phyloP scores from a whole-genome alignment of 2,113 vertebrate species.

The Lota lota region DNA sequence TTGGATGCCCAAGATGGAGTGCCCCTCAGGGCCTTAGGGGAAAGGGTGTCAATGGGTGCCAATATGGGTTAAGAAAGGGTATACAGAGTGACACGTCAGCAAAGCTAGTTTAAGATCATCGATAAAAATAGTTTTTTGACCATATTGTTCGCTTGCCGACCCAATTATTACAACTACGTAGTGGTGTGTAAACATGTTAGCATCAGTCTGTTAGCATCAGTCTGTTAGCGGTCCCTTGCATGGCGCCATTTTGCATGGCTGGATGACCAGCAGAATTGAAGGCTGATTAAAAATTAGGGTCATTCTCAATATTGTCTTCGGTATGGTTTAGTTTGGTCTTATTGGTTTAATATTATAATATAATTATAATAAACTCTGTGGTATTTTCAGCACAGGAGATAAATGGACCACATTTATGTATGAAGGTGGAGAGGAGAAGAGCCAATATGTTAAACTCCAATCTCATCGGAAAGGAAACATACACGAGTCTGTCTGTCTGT shows the following conservation, averaged over 20 bases:
- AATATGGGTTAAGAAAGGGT: conserved; percentile 24
- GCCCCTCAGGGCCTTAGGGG: conserved; percentile 58
- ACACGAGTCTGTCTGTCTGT: background rate
- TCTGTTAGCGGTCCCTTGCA: no score
- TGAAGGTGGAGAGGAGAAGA: no score
- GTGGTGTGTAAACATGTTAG: no score
- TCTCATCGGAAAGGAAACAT: background rate
- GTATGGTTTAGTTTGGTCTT: conserved; percentile 25
- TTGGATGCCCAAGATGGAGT: conserved; percentile 54
- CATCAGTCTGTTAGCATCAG: no score
- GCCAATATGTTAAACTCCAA: no score
- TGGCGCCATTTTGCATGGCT: no score
- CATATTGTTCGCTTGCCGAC: conserved; percentile 63
- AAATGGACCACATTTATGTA: conserved; percentile 1
- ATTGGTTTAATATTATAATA: conserved; percentile 21
- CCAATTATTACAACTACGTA: conserved; percentile 3
- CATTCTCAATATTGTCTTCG: no score
- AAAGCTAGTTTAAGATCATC: background rate
- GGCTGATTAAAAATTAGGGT: no score
- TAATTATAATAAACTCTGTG: conserved; percentile 38
- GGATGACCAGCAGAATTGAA: no score
- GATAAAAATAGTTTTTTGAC: no score
- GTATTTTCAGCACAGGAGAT: conserved; percentile 27
- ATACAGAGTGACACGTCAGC: conserved; percentile 38
- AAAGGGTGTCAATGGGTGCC: conserved; percentile 20